Conservation (phyloP, 2,797 vertebrate species). For the Halcyon chelicuti region DNA sequence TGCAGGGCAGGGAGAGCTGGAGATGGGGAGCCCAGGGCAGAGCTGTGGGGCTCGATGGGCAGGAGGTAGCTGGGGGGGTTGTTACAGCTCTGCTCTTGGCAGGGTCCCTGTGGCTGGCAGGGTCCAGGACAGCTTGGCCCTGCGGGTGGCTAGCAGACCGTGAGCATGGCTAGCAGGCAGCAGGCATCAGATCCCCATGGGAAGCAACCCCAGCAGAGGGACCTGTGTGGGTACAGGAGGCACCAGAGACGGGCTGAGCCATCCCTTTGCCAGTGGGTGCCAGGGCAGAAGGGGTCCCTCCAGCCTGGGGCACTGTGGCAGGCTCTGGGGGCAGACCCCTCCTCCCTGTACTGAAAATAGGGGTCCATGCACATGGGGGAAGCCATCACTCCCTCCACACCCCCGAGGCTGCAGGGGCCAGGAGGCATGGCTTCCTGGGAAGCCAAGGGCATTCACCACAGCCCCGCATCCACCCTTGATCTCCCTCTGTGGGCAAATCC, state of each 20-base stretch:
- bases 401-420: fast-evolving
- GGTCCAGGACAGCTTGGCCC: background rate
- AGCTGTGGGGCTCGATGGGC: background rate
- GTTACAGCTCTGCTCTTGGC: background rate
- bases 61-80: background rate
- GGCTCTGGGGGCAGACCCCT: background rate
- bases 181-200: background rate
- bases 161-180: background rate
- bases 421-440: background rate
- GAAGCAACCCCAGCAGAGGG: background rate
- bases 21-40: background rate
- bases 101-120: background rate
- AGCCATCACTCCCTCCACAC: background rate
- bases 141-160: background rate
- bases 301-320: background rate
- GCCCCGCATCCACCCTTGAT: background rate
- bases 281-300: background rate
- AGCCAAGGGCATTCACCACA: background rate
- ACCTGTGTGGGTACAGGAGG: background rate
- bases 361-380: fast-evolving
- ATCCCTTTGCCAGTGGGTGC: background rate
- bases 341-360: fast-evolving
- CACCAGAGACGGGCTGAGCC: background rate
- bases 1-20: background rate
- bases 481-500: background rate